Evolutionary conservation across 2,888 invertebrate genomes (phyloP).

Genomic region (Aricia artaxerxes): DNA sequence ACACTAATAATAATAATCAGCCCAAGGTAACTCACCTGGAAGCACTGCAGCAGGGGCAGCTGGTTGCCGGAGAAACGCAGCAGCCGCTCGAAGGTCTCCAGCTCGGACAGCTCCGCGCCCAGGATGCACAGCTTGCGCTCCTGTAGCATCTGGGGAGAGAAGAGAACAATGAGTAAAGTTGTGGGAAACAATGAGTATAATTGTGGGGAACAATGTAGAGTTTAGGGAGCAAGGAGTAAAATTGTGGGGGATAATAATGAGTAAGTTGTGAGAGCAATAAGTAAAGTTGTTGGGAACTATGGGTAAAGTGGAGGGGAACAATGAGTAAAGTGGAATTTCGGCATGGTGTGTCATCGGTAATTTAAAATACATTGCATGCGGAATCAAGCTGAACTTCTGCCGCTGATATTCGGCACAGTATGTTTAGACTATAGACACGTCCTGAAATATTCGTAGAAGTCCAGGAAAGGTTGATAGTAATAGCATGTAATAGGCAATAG

Average conservation of each 20-base stretch:
- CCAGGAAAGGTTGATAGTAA: no score
- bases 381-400: no score
- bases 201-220: no score
- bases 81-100: slow-evolving; percentile 85
- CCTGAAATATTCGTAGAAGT: no score
- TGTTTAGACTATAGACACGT: no score
- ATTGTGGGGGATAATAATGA: background rate
- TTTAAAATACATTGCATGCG: no score
- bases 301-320: background rate
- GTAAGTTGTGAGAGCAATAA: background rate
- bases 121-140: slow-evolving; percentile 85
- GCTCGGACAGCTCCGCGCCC: slow-evolving; percentile 84
- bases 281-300: background rate
- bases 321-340: background rate
- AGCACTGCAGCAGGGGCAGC: slow-evolving; percentile 84
- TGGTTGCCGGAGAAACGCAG: slow-evolving; percentile 85
- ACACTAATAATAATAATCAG: background rate
- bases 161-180: background rate
- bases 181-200: no score
- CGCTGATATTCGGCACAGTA: no score
- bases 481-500: background rate
- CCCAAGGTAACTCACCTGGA: slow-evolving; percentile 75
- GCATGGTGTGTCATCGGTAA: no score
- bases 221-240: background rate
- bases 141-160: slow-evolving; percentile 83